A percentile compares a stretch with the other conserved stretches of the same genome.
Conservation (phyloP, 1,140 invertebrate species). For the Pinna nobilis region DNA sequence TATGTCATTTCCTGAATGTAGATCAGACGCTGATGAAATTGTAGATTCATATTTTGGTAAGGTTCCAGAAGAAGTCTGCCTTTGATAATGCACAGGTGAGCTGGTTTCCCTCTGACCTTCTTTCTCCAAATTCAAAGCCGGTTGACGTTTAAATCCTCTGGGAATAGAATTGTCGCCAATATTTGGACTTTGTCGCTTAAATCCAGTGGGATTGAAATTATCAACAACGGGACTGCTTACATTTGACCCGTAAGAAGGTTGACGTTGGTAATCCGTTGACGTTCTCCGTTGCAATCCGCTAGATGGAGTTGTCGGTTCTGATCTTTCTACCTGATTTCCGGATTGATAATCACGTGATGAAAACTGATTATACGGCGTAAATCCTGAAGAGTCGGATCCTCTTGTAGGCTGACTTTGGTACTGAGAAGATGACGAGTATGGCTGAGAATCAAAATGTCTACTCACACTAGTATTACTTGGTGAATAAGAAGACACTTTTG, state of each 20-base stretch:
- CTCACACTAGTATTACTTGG: too few species aligned
- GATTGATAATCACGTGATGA: conserved; percentile 3
- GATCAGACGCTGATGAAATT: conserved; percentile 23
- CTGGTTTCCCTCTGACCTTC: conserved; percentile 8
- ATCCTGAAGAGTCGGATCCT: neutral
- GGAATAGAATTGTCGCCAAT: conserved; percentile 8
- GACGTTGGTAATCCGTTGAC: conserved; percentile 39
- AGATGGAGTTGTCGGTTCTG: conserved; percentile 24
- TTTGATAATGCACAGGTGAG: conserved; percentile 32
- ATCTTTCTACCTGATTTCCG: neutral
- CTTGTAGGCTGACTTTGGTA: conserved; percentile 23
- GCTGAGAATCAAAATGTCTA: too few species aligned
- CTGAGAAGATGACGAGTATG: conserved; percentile 17
- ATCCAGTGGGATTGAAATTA: neutral
- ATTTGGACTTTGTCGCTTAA: too few species aligned
- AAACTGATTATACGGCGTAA: neutral
- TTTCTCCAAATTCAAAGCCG: neutral
- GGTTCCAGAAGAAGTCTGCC: conserved; percentile 43
- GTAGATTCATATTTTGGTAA: conserved; percentile 43
- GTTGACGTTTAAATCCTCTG: conserved; percentile 10
- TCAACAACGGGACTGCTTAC: neutral
- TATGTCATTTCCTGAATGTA: conserved; percentile 9
- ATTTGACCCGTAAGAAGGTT: conserved; percentile 37
- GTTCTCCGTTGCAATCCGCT: conserved; percentile 35
- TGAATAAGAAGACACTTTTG: too few species aligned